Evolutionary conservation across 2,888 invertebrate species (phyloP).

Genomic region (Thysanoteuthis rhombus): DNA sequence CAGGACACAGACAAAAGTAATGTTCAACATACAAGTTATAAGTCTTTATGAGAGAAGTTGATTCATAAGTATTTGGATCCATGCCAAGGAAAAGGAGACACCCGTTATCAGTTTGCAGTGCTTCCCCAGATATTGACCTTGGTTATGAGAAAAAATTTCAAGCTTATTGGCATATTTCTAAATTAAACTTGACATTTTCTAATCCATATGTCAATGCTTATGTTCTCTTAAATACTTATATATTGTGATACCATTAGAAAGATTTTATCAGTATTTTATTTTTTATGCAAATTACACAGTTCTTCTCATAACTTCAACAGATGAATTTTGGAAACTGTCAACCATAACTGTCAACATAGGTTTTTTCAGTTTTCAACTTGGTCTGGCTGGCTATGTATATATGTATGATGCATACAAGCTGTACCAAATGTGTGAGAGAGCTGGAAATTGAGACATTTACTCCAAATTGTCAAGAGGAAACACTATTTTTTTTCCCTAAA

Average conservation of each 20-base stretch:
- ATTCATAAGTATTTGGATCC: neutral
- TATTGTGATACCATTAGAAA: neutral
- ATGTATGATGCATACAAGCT: no score
- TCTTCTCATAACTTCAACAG: neutral
- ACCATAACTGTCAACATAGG: no score
- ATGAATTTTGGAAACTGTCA: no score
- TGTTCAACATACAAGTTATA: neutral
- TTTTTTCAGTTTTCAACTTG: no score
- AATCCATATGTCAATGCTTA: neutral
- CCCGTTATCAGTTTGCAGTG: neutral
- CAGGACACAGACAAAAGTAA: no score
- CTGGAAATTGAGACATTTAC: no score
- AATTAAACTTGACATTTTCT: slow-evolving; percentile 1
- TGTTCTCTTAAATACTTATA: neutral
- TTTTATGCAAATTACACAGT: neutral
- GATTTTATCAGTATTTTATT: neutral
- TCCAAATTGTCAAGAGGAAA: no score
- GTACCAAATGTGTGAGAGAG: no score
- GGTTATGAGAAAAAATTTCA: neutral
- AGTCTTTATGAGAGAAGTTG: neutral
- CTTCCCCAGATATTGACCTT: neutral
- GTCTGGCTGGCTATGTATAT: no score
- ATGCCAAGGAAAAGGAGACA: neutral
- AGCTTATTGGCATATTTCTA: neutral
- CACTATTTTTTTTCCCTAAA: no score